A percentile compares a stretch with the other conserved stretches of the same genome.
Evolutionary conservation across 1,140 invertebrate genomes (phyloP).

Genomic region (Euura saliciscinereae): DNA sequence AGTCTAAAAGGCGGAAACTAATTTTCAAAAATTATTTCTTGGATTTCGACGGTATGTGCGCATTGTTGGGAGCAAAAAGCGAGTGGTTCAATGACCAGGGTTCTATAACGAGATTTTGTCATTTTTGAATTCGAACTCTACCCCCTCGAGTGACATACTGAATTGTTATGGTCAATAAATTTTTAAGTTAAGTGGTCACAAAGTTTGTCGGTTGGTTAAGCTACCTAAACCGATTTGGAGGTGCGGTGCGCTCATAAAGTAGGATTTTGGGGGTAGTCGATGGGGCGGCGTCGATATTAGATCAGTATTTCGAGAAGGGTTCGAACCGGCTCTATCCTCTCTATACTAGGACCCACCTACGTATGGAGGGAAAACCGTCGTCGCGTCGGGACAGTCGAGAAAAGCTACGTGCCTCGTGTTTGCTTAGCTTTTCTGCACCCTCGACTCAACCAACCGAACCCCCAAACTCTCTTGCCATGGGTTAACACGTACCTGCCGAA

Average conservation of each 20-base stretch:
- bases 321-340: background rate
- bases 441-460: background rate
- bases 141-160: too few species aligned
- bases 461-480: background rate
- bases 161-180: too few species aligned
- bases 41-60: too few species aligned
- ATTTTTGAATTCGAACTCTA: too few species aligned
- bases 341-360: background rate
- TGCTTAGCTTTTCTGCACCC: background rate
- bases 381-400: background rate
- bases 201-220: background rate
- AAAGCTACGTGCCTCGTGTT: background rate
- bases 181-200: background rate
- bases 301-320: constrained; percentile 35
- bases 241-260: background rate
- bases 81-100: too few species aligned
- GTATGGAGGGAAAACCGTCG: background rate
- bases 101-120: too few species aligned
- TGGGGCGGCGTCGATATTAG: constrained; percentile 25
- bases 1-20: too few species aligned
- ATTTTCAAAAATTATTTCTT: too few species aligned
- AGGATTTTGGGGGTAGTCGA: background rate
- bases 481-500: background rate
- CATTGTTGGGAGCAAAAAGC: too few species aligned
- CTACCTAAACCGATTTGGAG: constrained; percentile 10